These are phyloP conservation scores for Phenganax subtilis DNA, from an alignment of 92 coral and sea anemone genomes.

Conservation along the genomic window DNA sequence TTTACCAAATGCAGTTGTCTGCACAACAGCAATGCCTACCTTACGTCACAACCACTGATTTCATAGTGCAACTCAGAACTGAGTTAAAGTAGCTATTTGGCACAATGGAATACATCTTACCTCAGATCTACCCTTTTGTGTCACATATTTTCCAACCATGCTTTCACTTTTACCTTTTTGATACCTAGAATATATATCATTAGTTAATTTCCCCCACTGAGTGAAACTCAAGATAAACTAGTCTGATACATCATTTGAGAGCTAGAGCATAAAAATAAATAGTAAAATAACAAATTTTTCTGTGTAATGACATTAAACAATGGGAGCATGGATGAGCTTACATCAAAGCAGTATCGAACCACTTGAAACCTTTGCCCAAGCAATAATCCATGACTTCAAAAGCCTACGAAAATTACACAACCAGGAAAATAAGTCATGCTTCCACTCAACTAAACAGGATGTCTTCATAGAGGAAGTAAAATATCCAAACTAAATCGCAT, in stretches of 20 bases:
- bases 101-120: slow-evolving; percentile 25
- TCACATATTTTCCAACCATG: slow-evolving; percentile 62
- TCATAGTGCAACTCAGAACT: neutral
- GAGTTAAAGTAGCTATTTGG: neutral
- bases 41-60: neutral
- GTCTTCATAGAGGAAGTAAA: too few relatives aligned
- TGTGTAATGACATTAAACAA: neutral
- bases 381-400: slow-evolving; percentile 53
- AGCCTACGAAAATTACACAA: slow-evolving; percentile 36
- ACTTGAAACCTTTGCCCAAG: slow-evolving; percentile 54
- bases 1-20: neutral
- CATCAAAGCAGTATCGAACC: slow-evolving; percentile 81
- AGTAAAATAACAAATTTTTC: neutral
- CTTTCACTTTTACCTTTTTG: slow-evolving; percentile 69
- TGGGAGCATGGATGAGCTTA: slow-evolving; percentile 37
- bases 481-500: too few relatives aligned
- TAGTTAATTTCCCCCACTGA: neutral
- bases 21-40: neutral
- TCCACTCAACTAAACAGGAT: too few relatives aligned
- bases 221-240: neutral
- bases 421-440: too few relatives aligned
- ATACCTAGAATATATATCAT: slow-evolving; percentile 46
- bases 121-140: slow-evolving; percentile 59
- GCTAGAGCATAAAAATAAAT: neutral
- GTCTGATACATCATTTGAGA: neutral